These are phyloP conservation scores for Punctoribates punctum DNA, from an alignment of 2,888 invertebrate genomes.

Conservation along the genomic window DNA sequence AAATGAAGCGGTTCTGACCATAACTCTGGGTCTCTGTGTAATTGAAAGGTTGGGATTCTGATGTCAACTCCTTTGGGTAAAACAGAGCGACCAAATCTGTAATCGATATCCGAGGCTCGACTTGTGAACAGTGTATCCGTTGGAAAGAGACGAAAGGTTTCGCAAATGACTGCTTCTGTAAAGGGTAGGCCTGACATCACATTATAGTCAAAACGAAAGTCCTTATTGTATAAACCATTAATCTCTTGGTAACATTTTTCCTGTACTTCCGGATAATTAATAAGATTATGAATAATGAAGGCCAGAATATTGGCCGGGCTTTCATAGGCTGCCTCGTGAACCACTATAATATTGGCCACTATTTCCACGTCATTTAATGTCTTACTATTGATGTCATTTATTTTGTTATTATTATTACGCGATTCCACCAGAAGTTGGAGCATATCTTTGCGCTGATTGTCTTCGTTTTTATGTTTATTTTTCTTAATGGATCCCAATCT, in stretches of 20 bases:
- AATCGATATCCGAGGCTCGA: conserved; percentile 41
- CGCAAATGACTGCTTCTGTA: conserved; percentile 45
- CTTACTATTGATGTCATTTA: not conserved
- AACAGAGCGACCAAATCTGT: conserved; percentile 35
- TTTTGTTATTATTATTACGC: not conserved
- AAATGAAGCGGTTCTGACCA: conserved; percentile 49
- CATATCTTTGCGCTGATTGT: conserved; percentile 4
- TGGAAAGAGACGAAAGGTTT: conserved; percentile 46
- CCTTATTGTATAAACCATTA: not conserved
- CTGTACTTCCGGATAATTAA: conserved; percentile 44
- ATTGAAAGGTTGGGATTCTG: conserved; percentile 48
- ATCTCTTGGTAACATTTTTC: conserved; percentile 44
- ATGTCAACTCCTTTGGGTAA: conserved; percentile 48
- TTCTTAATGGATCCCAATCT: not conserved
- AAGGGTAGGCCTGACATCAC: conserved; percentile 43
- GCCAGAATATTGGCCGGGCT: conserved; percentile 46
- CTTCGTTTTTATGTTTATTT: not conserved
- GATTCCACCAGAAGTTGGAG: conserved; percentile 20
- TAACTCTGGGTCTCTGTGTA: conserved; percentile 49
- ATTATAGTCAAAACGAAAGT: conserved; percentile 44
- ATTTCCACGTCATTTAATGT: conserved; percentile 39
- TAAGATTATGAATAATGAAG: conserved; percentile 44
- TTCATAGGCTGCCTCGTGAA: conserved; percentile 43
- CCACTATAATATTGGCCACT: conserved; percentile 31
- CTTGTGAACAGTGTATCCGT: conserved; percentile 46